Conservation (phyloP, 2,888 invertebrate genomes). For the Anaspis maculata region DNA sequence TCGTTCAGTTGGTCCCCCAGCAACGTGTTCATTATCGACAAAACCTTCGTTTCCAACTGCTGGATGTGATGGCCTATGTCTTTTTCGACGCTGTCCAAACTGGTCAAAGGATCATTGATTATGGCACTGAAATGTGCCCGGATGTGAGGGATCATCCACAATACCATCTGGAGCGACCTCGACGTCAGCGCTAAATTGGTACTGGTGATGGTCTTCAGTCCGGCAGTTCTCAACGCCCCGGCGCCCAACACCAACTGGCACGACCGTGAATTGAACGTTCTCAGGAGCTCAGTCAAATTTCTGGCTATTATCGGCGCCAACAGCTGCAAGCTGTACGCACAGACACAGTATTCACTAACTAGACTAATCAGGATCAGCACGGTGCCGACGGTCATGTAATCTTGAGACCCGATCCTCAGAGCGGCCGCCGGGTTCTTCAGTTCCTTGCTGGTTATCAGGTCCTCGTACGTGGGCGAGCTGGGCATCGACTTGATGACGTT, state of each 20-base stretch:
- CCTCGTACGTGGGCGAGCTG: slow-evolving; percentile 34
- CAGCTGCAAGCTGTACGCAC: slow-evolving; percentile 67
- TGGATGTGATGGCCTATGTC: slow-evolving; percentile 83
- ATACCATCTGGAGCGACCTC: slow-evolving; percentile 70
- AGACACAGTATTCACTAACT: slow-evolving; percentile 85
- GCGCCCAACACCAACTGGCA: slow-evolving; percentile 95
- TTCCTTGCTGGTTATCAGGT: slow-evolving; percentile 40
- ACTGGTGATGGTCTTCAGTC: slow-evolving; percentile 88
- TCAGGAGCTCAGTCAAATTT: slow-evolving; percentile 79
- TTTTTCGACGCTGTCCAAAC: slow-evolving; percentile 65
- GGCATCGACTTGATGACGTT: slow-evolving; percentile 39
- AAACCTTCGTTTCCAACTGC: slow-evolving; percentile 87
- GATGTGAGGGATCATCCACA: slow-evolving; percentile 71
- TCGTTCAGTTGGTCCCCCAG: slow-evolving; percentile 69
- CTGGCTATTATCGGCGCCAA: slow-evolving; percentile 73
- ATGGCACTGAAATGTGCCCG: slow-evolving; percentile 58
- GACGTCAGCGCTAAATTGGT: slow-evolving; percentile 85
- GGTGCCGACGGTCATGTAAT: slow-evolving; percentile 70
- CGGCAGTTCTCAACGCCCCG: slow-evolving; percentile 90
- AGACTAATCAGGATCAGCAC: slow-evolving; percentile 83
- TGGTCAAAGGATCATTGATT: slow-evolving; percentile 46
- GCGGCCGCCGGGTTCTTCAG: slow-evolving; percentile 48
- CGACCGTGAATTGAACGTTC: slow-evolving; percentile 79
- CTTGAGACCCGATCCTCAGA: slow-evolving; percentile 42
- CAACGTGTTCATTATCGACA: slow-evolving; percentile 80